Evolutionary conservation across 2,888 invertebrate species (phyloP), one percentile per base, ranked within the genome.

Genomic region (Aproaerema taeniolella): DNA sequence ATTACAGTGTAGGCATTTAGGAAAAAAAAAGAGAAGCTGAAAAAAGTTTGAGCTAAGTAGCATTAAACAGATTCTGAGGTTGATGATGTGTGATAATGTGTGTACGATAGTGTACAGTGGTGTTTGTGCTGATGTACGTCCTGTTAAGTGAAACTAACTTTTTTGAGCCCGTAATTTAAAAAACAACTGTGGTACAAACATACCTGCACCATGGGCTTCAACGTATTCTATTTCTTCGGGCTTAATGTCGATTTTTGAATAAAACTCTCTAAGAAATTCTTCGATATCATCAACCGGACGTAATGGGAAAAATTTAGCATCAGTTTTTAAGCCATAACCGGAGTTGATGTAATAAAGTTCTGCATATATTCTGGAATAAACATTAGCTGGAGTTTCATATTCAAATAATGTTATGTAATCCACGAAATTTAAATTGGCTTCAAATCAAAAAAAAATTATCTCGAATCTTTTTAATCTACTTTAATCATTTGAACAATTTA

Each of bases 131-230:
- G n/a, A n/a, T n/a, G n/a, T n/a, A n/a, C n/a, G n/a, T n/a, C n/a
- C n/a, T 20, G 20, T 20, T 20, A 6, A 20, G 8, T 6, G 20
- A 8, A 20, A 20, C 20, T 20, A 20, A 20, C 4, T 20, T 20
- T 20, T 20, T 20, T n/a, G n/a, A n/a, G n/a, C n/a, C n/a, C n/a
- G n/a, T n/a, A n/a, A n/a, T 20, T 20, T 20, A 20, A 20, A 20
- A 20, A 6, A 20, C 4, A 6, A 20, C 5, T 7, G 20, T 20
- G 4, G 7, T 8, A 20, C 8, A 29, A 29, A 30, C 37, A 49
- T 56, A 75, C 93, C 93, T 41, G 93, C 90, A 42, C 92, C 92
- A 55, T 95, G 94, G 16, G 95, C 94, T 76, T 97, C 96, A 6
- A 97, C 82, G 61, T 91, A 97, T 42, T 90, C 89, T 3, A 97